Percentiles rank a stretch among this genome's conserved stretches.
These are phyloP conservation scores for Mnemiopsis leidyi DNA, from an alignment of 37 sponge, comb jelly and placozoan genomes.

Conservation along the genomic window DNA sequence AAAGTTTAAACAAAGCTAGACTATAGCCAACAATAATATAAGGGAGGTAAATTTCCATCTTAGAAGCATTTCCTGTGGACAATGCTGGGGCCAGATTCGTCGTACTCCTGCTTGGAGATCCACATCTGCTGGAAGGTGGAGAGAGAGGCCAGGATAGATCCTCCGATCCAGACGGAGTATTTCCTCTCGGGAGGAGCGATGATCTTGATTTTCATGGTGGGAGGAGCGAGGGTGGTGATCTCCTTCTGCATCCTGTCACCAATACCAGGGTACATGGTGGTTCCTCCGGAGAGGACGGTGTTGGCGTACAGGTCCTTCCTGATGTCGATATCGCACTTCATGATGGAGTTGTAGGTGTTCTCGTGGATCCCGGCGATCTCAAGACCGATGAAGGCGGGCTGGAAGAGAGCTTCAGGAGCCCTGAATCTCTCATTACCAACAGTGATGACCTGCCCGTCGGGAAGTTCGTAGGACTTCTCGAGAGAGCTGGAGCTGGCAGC, in stretches of 20 bases:
- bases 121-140: conserved; percentile 71
- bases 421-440: conserved; percentile 73
- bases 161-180: conserved; percentile 76
- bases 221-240: conserved; percentile 72
- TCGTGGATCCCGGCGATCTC: conserved; percentile 66
- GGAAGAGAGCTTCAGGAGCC: conserved; percentile 70
- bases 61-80: conserved; percentile 99
- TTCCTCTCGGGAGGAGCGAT: conserved; percentile 76
- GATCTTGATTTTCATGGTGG: conserved; percentile 73
- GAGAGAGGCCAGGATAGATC: conserved; percentile 72
- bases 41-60: too few relatives aligned
- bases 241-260: conserved; percentile 78
- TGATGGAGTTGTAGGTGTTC: conserved; percentile 68
- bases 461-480: conserved; percentile 83
- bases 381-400: conserved; percentile 68
- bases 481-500: conserved; percentile 72
- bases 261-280: conserved; percentile 75
- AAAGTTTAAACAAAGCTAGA: neutral
- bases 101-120: conserved; percentile 86
- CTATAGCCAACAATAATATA: neutral
- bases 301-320: conserved; percentile 66
- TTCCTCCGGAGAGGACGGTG: conserved; percentile 74
- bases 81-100: conserved; percentile 97
- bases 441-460: conserved; percentile 78
- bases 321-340: conserved; percentile 68